Conservation (phyloP, 2,797 vertebrate genomes). For the Ceryle rudis region DNA sequence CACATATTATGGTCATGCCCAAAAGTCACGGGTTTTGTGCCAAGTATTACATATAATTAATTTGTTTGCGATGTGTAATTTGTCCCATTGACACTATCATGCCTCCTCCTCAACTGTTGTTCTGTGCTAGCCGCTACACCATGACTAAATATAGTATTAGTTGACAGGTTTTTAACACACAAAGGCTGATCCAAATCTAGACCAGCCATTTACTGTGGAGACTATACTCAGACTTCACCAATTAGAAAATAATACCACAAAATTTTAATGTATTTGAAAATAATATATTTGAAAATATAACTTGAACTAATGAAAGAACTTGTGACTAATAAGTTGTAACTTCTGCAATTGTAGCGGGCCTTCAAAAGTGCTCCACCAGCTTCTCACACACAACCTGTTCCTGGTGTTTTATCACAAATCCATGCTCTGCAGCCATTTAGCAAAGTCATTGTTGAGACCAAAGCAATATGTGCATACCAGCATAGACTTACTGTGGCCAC, state of each 20-base stretch:
- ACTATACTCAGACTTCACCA: background rate
- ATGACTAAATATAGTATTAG: background rate
- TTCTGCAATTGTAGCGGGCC: background rate
- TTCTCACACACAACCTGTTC: background rate
- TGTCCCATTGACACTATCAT: conserved; percentile 20
- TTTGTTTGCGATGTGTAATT: conserved; percentile 20
- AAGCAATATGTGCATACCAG: background rate
- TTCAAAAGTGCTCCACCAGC: background rate
- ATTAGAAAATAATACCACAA: background rate
- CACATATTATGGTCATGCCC: background rate
- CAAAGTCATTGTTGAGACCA: background rate
- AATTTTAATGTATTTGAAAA: background rate
- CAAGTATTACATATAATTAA: conserved; percentile 52
- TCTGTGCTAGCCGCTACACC: background rate
- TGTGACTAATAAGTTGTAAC: background rate
- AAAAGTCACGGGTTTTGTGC: background rate
- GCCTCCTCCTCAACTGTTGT: background rate
- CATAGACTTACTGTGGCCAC: rapidly evolving
- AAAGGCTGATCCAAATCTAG: background rate
- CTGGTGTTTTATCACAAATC: background rate
- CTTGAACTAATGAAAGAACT: background rate
- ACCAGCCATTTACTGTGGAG: background rate
- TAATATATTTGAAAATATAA: background rate
- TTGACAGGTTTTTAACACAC: background rate
- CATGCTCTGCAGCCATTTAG: background rate